These are phyloP conservation scores for Otolemur garnettii DNA, from an alignment of 2,113 vertebrate species.

Conservation along the genomic window DNA sequence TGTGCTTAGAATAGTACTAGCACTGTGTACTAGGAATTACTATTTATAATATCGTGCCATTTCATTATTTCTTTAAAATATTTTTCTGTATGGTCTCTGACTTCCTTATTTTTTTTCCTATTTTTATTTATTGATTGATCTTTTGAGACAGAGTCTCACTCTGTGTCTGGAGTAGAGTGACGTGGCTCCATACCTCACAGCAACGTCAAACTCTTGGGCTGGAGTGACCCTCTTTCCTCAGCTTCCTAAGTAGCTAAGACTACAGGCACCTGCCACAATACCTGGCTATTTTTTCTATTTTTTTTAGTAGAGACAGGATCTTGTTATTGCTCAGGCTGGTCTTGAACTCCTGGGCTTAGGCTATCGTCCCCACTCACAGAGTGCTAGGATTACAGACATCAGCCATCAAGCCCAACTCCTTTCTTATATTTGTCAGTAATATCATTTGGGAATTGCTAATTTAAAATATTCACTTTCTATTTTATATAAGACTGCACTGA, in stretches of 20 bases:
- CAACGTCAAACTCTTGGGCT: neutral
- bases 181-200: neutral
- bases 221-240: neutral
- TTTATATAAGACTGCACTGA: neutral
- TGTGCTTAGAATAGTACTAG: neutral
- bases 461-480: neutral
- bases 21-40: neutral
- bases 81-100: constrained; percentile 24
- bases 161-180: too few species aligned
- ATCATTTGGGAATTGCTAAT: neutral
- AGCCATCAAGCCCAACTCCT: neutral
- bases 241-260: neutral
- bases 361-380: neutral
- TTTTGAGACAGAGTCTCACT: too few species aligned
- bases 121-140: too few species aligned
- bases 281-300: neutral
- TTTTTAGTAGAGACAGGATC: neutral
- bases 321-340: neutral
- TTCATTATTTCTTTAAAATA: neutral
- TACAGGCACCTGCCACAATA: neutral
- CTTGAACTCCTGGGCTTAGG: neutral
- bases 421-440: neutral
- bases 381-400: neutral
- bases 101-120: neutral
- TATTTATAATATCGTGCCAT: neutral